Percentiles rank a stretch among this genome's conserved stretches.
Evolutionary conservation across 1,140 invertebrate genomes (phyloP).

Genomic region (Reticulitermes speratus): DNA sequence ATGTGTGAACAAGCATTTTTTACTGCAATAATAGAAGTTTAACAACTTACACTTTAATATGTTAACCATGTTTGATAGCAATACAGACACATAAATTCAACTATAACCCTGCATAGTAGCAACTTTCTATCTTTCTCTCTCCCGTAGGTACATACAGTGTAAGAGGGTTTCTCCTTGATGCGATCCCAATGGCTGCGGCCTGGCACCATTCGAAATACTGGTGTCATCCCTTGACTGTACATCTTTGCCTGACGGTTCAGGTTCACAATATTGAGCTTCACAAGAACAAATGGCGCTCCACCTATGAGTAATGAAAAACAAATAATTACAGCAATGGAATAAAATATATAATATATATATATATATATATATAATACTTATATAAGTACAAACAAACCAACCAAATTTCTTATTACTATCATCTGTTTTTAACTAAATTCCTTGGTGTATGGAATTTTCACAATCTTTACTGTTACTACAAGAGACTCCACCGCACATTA

Average conservation of each 20-base stretch:
- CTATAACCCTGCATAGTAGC: not conserved
- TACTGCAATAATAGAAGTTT: too few relatives aligned
- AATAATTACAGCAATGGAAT: not conserved
- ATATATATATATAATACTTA: too few relatives aligned
- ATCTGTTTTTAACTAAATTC: too few relatives aligned
- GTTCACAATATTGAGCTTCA: constrained; percentile 84
- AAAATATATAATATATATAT: too few relatives aligned
- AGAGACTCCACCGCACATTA: too few relatives aligned
- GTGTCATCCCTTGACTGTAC: constrained; percentile 88
- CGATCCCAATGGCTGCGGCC: constrained; percentile 77
- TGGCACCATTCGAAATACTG: constrained; percentile 69
- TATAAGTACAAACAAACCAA: not conserved
- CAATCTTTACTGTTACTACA: too few relatives aligned
- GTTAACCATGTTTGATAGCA: too few relatives aligned
- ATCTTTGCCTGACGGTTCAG: constrained; percentile 87
- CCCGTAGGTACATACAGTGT: constrained; percentile 36
- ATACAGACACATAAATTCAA: not conserved
- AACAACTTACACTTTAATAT: too few relatives aligned
- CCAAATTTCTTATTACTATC: too few relatives aligned
- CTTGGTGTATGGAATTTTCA: too few relatives aligned
- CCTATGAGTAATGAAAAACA: constrained; percentile 42
- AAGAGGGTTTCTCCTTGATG: constrained; percentile 69
- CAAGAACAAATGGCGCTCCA: constrained; percentile 53
- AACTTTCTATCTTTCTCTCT: not conserved
- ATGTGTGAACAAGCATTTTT: too few relatives aligned